A percentile compares a stretch with the other conserved stretches of the same genome.
phyloP scores from a whole-genome alignment of 2,888 invertebrate genomes.

The Agapetus fuscipes region DNA sequence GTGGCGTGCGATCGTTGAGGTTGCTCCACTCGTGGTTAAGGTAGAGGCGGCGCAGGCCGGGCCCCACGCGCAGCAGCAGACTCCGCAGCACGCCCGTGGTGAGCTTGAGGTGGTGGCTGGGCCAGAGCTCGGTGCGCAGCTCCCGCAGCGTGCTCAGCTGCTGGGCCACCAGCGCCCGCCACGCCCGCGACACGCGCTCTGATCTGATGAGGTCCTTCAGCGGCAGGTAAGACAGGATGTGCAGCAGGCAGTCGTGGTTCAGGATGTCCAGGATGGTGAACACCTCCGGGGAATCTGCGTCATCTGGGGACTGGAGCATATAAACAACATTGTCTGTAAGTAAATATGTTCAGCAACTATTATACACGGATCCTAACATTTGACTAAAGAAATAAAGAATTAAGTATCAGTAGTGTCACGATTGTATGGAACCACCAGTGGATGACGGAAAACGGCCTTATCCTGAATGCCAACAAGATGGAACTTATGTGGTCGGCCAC shows the following conservation, averaged over 20 bases:
- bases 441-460: too few species aligned
- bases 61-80: conserved; percentile 41
- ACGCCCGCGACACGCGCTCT: conserved; percentile 49
- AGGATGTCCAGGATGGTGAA: conserved; percentile 34
- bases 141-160: too few species aligned
- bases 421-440: too few species aligned
- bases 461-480: too few species aligned
- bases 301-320: conserved; percentile 23
- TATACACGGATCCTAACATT: too few species aligned
- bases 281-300: conserved; percentile 21
- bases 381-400: too few species aligned
- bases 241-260: conserved; percentile 46
- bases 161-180: conserved; percentile 42
- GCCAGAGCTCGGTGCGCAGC: too few species aligned
- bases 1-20: conserved; percentile 44
- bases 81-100: conserved; percentile 43
- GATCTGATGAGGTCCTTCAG: conserved; percentile 43
- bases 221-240: conserved; percentile 42
- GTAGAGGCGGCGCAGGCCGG: conserved; percentile 37
- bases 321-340: conserved; percentile 21
- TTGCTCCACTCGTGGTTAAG: conserved; percentile 40
- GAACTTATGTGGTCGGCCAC: too few species aligned
- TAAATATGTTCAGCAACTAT: too few species aligned
- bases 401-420: too few species aligned
- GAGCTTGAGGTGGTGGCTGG: conserved; percentile 22